A percentile compares a stretch with the other conserved stretches of the same genome.
Evolutionary conservation across 2,888 invertebrate genomes (phyloP).

Genomic region (Lumbricus terrestris): DNA sequence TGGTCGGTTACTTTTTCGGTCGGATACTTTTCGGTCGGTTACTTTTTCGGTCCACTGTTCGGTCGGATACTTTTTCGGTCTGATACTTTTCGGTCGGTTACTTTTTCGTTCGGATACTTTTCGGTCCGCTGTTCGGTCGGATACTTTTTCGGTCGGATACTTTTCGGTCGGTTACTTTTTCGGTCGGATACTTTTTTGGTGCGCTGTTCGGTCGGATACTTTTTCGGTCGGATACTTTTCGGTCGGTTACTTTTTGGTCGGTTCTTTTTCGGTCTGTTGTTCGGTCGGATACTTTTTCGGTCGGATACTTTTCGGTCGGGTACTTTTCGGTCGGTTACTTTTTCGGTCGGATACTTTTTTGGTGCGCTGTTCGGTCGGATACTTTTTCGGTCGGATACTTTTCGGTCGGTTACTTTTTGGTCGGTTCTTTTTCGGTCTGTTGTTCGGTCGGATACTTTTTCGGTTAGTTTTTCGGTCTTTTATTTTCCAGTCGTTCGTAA

Average conservation of each 20-base stretch:
- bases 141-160: no score
- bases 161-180: neutral
- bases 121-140: neutral
- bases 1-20: no score
- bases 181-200: no score
- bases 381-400: neutral
- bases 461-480: no score
- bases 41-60: neutral
- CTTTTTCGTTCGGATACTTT: neutral
- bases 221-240: no score
- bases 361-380: neutral
- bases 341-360: neutral
- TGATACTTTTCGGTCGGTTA: no score
- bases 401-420: no score
- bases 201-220: no score
- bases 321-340: no score
- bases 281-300: neutral
- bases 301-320: no score
- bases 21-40: neutral
- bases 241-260: neutral
- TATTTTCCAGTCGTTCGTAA: neutral
- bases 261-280: neutral
- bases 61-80: neutral
- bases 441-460: no score
- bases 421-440: no score